These are phyloP conservation scores for Platyura marginata DNA, from an alignment of 1,140 invertebrate species.

Conservation along the genomic window DNA sequence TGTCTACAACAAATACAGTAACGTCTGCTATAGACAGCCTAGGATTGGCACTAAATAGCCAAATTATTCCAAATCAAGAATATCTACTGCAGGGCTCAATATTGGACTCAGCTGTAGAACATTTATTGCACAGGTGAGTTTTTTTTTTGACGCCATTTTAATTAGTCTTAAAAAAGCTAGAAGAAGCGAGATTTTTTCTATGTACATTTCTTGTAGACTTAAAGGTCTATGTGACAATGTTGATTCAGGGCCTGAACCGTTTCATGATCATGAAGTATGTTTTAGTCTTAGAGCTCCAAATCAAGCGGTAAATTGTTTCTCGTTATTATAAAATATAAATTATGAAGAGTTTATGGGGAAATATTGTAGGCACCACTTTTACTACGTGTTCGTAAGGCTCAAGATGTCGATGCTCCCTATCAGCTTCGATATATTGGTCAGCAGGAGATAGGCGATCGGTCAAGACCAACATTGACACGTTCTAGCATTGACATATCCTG, in stretches of 20 bases:
- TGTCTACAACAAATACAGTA: not conserved
- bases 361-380: too few species aligned
- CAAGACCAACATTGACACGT: slow-evolving; percentile 70
- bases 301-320: slow-evolving; percentile 26
- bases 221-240: slow-evolving; percentile 88
- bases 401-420: slow-evolving; percentile 55
- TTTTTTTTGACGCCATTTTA: not conserved
- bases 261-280: slow-evolving; percentile 79
- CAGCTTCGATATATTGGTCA: slow-evolving; percentile 81
- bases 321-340: too few species aligned
- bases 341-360: not conserved
- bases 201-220: slow-evolving; percentile 24
- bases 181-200: not conserved
- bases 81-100: slow-evolving; percentile 84
- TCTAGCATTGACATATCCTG: slow-evolving; percentile 84
- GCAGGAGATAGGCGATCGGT: slow-evolving; percentile 75
- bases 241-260: slow-evolving; percentile 74
- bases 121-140: slow-evolving; percentile 58
- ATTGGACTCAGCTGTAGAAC: slow-evolving; percentile 76
- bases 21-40: slow-evolving; percentile 57
- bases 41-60: slow-evolving; percentile 53
- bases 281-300: slow-evolving; percentile 50
- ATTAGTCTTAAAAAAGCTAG: not conserved
- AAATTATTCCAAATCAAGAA: slow-evolving; percentile 78
- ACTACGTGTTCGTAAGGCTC: slow-evolving; percentile 57